A percentile compares a stretch with the other conserved stretches of the same genome.
Conservation (phyloP, 2,888 invertebrate species). For the Cephus spinipes region DNA sequence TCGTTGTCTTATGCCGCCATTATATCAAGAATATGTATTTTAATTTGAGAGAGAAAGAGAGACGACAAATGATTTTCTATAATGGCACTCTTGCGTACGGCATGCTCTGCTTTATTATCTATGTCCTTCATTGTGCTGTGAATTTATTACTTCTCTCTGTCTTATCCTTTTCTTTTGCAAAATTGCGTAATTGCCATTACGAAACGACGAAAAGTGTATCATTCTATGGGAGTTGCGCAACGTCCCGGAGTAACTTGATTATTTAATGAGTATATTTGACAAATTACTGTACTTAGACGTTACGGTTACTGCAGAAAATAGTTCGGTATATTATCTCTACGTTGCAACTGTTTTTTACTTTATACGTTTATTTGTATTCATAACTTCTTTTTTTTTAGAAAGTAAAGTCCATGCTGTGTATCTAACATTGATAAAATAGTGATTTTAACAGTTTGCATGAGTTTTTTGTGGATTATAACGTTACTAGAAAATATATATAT, state of each 20-base stretch:
- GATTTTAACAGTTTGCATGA: not conserved
- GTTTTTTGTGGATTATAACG: not conserved
- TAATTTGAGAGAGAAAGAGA: slow-evolving; percentile 63
- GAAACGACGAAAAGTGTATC: not conserved
- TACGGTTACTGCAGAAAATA: not conserved
- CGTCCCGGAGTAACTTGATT: not conserved
- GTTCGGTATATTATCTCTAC: not conserved
- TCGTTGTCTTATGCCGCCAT: slow-evolving; percentile 1
- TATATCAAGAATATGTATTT: slow-evolving; percentile 62
- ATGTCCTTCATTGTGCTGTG: not conserved
- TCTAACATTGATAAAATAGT: not conserved
- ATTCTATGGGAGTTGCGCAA: not conserved
- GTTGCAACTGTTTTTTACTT: not conserved
- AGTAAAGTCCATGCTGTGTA: not conserved
- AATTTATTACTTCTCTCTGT: not conserved
- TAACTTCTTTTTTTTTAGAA: not conserved
- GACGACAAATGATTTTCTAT: slow-evolving; percentile 21
- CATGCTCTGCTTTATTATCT: not conserved
- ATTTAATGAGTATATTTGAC: not conserved
- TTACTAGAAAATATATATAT: not conserved
- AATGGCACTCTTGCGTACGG: slow-evolving; percentile 1
- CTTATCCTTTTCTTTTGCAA: not conserved
- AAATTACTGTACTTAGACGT: not conserved
- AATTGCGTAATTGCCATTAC: not conserved
- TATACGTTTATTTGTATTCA: not conserved